phyloP scores from a whole-genome alignment of 2,888 invertebrate genomes.

The Agrotis clavis region DNA sequence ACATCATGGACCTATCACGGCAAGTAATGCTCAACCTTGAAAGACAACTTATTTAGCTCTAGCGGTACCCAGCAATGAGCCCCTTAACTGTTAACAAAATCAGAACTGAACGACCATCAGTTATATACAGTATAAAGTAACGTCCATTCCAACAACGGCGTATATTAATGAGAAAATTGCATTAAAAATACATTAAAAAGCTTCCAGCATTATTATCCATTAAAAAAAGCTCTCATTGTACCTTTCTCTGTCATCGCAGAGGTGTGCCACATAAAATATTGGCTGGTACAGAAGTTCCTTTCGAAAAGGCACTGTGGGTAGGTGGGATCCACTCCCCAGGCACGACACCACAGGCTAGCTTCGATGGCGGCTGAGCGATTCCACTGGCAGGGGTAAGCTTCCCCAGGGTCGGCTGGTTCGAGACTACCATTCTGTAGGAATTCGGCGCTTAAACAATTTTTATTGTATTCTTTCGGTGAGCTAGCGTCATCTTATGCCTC shows the following conservation, averaged over 20 bases:
- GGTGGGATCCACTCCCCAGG: no score
- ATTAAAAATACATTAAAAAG: slow-evolving; percentile 57
- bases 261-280: slow-evolving; percentile 20
- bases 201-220: slow-evolving; percentile 35
- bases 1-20: background rate
- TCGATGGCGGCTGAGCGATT: no score
- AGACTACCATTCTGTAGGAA: no score
- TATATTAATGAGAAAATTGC: slow-evolving; percentile 52
- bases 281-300: slow-evolving; percentile 21
- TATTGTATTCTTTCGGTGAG: no score
- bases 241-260: slow-evolving; percentile 39
- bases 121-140: slow-evolving; percentile 26
- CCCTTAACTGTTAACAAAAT: background rate
- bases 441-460: no score
- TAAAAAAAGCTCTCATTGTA: slow-evolving; percentile 44
- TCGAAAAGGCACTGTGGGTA: no score
- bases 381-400: no score
- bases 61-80: background rate
- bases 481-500: no score
- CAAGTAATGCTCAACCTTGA: background rate
- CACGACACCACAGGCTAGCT: no score
- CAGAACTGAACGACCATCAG: background rate
- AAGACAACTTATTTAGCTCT: background rate
- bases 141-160: slow-evolving; percentile 8
- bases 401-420: no score